Percentiles rank a stretch among this genome's conserved stretches.
Conservation (phyloP, 1,140 invertebrate genomes). For the Drosophila sturtevanti region DNA sequence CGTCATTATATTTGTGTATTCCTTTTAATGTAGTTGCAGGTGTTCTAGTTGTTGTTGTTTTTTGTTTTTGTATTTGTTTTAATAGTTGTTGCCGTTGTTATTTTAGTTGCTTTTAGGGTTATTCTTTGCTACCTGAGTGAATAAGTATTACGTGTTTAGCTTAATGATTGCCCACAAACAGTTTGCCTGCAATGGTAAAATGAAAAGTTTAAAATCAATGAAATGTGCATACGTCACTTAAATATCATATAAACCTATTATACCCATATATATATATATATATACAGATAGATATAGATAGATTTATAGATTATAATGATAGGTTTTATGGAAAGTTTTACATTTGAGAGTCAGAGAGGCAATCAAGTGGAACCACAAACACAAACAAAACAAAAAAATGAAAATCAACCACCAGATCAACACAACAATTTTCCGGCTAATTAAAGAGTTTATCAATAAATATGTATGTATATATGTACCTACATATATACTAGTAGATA, state of each 20-base stretch:
- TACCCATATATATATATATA: not conserved
- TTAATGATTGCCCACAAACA: conserved; percentile 70
- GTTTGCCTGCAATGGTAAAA: conserved; percentile 62
- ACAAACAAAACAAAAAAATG: conserved; percentile 24
- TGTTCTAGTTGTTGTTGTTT: conserved; percentile 32
- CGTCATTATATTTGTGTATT: conserved; percentile 62
- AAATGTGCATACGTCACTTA: conserved; percentile 35
- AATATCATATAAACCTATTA: not conserved
- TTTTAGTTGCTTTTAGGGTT: conserved; percentile 27
- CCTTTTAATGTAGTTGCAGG: not conserved
- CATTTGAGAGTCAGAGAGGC: conserved; percentile 23
- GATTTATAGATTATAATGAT: conserved; percentile 18
- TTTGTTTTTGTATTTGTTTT: too few relatives aligned
- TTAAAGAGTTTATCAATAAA: conserved; percentile 40
- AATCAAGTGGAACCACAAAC: conserved; percentile 40
- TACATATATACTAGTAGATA: conserved; percentile 26
- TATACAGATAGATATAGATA: conserved; percentile 4
- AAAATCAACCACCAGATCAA: conserved; percentile 11
- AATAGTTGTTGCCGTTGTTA: conserved; percentile 23
- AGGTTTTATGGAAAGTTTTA: conserved; percentile 19
- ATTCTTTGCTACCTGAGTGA: conserved; percentile 65
- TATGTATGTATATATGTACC: too few relatives aligned
- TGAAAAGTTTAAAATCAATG: conserved; percentile 56
- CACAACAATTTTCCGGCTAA: conserved; percentile 46
- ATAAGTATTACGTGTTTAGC: conserved; percentile 64